These are phyloP conservation scores for Ceyx melanurus DNA, from an alignment of 2,113 vertebrate species.

Conservation along the genomic window DNA sequence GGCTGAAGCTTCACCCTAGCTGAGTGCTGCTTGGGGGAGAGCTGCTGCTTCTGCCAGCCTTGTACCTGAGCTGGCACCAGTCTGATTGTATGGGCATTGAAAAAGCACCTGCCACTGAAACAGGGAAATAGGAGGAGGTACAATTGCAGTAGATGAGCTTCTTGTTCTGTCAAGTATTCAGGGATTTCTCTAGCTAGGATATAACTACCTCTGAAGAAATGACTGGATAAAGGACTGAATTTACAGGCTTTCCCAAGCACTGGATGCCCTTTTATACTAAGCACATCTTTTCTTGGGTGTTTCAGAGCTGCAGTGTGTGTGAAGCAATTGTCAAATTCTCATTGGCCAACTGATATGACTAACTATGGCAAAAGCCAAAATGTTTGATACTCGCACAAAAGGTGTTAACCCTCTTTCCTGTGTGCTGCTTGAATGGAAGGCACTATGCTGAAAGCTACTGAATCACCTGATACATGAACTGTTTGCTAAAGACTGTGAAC, in stretches of 20 bases:
- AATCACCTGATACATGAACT: constrained; percentile 80
- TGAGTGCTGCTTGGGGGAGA: not conserved
- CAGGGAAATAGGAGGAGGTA: not conserved
- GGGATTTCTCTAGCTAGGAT: not conserved
- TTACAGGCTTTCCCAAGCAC: not conserved
- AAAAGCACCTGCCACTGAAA: not conserved
- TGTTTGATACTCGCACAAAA: constrained; percentile 24
- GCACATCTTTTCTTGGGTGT: not conserved
- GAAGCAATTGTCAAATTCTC: not conserved
- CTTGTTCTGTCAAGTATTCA: not conserved
- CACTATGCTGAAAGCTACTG: constrained; percentile 17
- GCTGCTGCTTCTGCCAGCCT: not conserved
- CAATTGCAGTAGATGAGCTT: not conserved
- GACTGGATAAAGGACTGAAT: not conserved
- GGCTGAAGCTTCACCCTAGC: not conserved
- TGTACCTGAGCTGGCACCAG: not conserved
- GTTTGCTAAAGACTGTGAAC: constrained; percentile 83
- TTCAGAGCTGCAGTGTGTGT: not conserved
- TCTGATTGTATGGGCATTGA: not conserved
- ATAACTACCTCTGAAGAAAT: not conserved
- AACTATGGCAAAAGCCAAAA: constrained; percentile 7
- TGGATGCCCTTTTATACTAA: not conserved
- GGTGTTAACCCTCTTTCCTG: constrained; percentile 47
- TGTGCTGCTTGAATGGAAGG: constrained; percentile 33
- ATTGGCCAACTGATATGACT: constrained; percentile 1